Evolutionary conservation across 2,113 vertebrate genomes (phyloP).

Genomic region (Bothrops jararaca): DNA sequence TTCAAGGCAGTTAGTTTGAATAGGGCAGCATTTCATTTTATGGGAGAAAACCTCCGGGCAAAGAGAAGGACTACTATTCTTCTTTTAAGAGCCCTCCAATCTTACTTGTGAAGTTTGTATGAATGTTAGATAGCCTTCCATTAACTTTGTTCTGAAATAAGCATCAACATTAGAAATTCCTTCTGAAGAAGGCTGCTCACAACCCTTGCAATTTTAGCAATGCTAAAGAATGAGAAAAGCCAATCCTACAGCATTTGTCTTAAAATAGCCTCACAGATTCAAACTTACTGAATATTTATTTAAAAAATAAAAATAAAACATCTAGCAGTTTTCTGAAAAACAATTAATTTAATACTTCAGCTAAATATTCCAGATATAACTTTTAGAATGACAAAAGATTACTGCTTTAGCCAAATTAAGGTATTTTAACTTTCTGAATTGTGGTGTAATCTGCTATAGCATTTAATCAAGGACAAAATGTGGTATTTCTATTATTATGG

Average conservation of each 20-base stretch:
- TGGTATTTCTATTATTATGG: constrained; percentile 26
- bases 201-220: not conserved
- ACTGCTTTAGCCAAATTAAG: too few relatives aligned
- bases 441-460: not conserved
- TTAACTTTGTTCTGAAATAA: not conserved
- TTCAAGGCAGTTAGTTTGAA: not conserved
- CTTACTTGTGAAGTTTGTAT: not conserved
- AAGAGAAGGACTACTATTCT: not conserved
- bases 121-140: not conserved
- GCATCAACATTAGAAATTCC: not conserved
- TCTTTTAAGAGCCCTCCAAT: not conserved
- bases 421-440: not conserved
- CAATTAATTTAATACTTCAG: not conserved
- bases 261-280: not conserved
- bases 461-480: constrained; percentile 19
- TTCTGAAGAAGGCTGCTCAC: not conserved
- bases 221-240: not conserved
- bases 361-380: not conserved
- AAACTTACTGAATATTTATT: not conserved
- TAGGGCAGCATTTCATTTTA: not conserved
- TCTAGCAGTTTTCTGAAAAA: not conserved
- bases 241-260: not conserved
- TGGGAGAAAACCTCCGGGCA: not conserved
- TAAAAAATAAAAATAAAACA: not conserved
- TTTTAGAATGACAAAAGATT: not conserved